Percentiles rank a stretch among this genome's conserved stretches.
Conservation (phyloP, 2,888 invertebrate genomes). For the Limnephilus lunatus region DNA sequence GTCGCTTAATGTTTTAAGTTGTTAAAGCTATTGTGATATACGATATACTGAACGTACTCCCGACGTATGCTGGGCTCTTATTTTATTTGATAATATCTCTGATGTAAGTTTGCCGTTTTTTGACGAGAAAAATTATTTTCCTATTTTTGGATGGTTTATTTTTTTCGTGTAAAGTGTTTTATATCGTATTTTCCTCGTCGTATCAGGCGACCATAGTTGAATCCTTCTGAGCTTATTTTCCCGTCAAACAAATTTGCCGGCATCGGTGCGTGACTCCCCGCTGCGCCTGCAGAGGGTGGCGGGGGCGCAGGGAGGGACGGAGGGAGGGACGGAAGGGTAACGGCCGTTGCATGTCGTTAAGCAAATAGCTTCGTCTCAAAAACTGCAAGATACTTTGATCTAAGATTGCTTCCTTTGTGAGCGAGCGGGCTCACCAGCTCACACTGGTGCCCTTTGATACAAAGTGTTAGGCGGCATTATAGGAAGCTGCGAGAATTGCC, state of each 20-base stretch:
- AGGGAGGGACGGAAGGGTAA: conserved; percentile 3
- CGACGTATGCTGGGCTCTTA: neutral
- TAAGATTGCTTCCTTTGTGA: conserved; percentile 41
- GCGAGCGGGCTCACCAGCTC: neutral
- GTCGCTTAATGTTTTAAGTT: neutral
- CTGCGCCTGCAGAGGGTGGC: neutral
- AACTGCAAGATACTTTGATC: conserved; percentile 42
- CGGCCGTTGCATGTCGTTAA: conserved; percentile 57
- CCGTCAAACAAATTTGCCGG: conserved; percentile 55
- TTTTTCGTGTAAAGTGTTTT: conserved; percentile 38
- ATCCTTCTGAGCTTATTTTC: conserved; percentile 29
- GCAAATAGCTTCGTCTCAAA: conserved; percentile 55
- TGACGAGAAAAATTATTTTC: neutral
- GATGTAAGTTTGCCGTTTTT: neutral
- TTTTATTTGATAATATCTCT: neutral
- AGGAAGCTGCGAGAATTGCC: conserved; percentile 6
- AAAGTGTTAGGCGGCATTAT: conserved; percentile 3
- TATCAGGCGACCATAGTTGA: conserved; percentile 20
- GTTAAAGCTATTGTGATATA: neutral
- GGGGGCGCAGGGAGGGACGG: neutral
- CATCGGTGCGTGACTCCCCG: conserved; percentile 53
- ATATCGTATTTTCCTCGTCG: conserved; percentile 1
- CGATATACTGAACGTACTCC: too few relatives aligned
- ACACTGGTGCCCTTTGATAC: conserved; percentile 10
- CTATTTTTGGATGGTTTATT: neutral